Conservation (phyloP, 2,797 vertebrate species). For the Acipenser ruthenus region DNA sequence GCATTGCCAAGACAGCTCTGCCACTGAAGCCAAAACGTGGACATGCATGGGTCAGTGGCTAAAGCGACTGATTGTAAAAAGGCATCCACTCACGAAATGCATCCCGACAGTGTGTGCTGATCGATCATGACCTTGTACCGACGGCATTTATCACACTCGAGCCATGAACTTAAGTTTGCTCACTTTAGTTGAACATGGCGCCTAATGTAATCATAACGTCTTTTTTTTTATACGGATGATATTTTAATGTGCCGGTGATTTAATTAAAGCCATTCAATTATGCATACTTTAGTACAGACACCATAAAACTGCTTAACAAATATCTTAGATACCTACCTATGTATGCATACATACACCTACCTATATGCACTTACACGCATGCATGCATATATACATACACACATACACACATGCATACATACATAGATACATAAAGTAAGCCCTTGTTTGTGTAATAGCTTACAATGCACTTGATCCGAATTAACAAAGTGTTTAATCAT, state of each 20-base stretch:
- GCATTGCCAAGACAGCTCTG: constrained; percentile 29
- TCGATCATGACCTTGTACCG: constrained; percentile 69
- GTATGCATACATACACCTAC: neutral
- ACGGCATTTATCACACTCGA: constrained; percentile 46
- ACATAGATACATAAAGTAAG: too few relatives aligned
- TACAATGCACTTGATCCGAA: too few relatives aligned
- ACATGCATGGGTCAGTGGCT: constrained; percentile 62
- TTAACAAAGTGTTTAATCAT: too few relatives aligned
- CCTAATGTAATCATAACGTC: neutral
- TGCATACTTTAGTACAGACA: too few relatives aligned
- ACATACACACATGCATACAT: too few relatives aligned
- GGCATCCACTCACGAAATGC: constrained; percentile 77
- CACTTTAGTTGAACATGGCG: constrained; percentile 42
- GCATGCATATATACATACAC: too few relatives aligned
- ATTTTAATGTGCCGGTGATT: neutral
- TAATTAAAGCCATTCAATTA: too few relatives aligned
- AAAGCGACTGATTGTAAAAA: constrained; percentile 63
- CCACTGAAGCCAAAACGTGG: constrained; percentile 43
- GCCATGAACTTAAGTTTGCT: constrained; percentile 50
- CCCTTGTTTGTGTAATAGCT: too few relatives aligned
- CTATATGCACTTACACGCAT: neutral
- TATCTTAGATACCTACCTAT: neutral
- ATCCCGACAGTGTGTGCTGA: constrained; percentile 69
- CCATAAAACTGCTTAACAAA: too few relatives aligned
- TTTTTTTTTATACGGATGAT: neutral